phyloP scores from a whole-genome alignment of 2,113 vertebrate species.

The Sialia sialis region DNA sequence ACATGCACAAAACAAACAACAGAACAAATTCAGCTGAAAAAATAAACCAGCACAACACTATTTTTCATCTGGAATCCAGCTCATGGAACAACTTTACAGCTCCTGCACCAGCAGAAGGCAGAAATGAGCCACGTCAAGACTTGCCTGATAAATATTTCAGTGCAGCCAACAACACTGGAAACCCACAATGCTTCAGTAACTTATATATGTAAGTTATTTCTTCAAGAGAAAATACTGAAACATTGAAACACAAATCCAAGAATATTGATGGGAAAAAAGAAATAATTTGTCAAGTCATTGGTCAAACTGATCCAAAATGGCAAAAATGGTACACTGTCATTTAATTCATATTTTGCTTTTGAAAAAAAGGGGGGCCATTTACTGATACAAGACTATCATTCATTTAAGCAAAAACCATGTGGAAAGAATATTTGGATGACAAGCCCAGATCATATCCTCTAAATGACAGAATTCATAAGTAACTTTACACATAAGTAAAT shows the following conservation, averaged over 20 bases:
- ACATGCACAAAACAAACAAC: neutral
- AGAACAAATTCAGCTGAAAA: constrained; percentile 23
- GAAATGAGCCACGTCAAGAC: neutral
- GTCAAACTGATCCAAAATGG: neutral
- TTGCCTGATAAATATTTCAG: neutral
- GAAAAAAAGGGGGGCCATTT: neutral
- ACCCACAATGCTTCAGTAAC: neutral
- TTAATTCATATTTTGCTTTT: neutral
- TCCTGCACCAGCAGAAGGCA: constrained; percentile 24
- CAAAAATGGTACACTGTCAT: neutral
- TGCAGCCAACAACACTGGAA: neutral
- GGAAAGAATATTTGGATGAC: neutral
- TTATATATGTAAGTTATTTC: neutral
- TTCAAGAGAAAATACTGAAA: neutral
- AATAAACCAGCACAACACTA: neutral
- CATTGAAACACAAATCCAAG: neutral
- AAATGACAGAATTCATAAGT: neutral
- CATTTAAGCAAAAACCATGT: neutral
- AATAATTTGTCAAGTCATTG: neutral
- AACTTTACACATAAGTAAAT: neutral
- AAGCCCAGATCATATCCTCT: neutral
- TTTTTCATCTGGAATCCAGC: neutral
- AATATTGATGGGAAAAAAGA: neutral
- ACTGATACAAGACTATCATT: neutral
- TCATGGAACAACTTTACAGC: neutral